Conservation (phyloP, 2,797 vertebrate species). For the Phoeniculus purpureus region DNA sequence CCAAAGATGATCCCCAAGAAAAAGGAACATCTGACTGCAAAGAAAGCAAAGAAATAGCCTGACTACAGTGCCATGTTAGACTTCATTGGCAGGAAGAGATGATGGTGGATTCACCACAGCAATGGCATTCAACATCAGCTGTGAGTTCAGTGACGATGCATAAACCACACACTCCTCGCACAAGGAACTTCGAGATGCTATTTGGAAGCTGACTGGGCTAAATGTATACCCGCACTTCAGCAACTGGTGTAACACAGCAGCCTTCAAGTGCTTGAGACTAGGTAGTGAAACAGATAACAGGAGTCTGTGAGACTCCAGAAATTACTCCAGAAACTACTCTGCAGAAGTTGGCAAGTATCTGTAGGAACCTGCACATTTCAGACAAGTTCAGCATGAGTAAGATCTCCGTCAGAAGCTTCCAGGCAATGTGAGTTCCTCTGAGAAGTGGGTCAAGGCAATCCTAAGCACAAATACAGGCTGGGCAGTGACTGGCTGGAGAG, state of each 20-base stretch:
- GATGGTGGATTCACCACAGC: background rate
- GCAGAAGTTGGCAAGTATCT: background rate
- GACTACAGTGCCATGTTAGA: background rate
- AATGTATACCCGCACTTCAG: background rate
- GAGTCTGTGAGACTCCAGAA: accelerated
- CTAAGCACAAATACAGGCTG: too few relatives aligned
- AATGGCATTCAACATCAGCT: background rate
- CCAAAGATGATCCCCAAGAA: background rate
- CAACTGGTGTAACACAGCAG: background rate
- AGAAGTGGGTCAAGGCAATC: too few relatives aligned
- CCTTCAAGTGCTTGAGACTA: background rate
- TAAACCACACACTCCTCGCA: background rate
- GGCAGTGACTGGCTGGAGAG: too few relatives aligned
- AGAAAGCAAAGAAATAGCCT: background rate
- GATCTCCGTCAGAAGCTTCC: background rate
- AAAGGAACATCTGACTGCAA: background rate
- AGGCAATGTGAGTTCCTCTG: background rate
- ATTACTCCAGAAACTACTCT: background rate
- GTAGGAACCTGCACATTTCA: background rate
- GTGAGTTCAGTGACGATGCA: accelerated
- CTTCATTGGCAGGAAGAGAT: background rate
- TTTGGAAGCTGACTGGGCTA: background rate
- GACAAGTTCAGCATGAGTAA: background rate
- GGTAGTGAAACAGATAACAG: background rate
- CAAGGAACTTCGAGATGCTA: background rate